Percentiles rank a stretch among this genome's conserved stretches.
phyloP scores from a whole-genome alignment of 2,797 vertebrate species.

The Macropodus opercularis region DNA sequence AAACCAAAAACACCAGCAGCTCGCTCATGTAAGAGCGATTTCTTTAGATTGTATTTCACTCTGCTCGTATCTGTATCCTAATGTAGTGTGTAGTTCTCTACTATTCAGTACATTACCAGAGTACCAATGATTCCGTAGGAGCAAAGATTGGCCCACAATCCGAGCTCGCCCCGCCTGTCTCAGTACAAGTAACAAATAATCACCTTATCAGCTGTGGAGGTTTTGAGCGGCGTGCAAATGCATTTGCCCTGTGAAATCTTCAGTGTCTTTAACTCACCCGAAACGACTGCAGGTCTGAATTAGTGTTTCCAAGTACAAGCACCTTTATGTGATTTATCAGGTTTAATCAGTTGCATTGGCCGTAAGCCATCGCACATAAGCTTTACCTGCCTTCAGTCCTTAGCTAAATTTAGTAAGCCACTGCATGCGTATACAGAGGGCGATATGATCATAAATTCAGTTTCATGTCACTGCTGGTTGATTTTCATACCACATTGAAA shows the following conservation, averaged over 20 bases:
- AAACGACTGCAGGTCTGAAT: slow-evolving; percentile 11
- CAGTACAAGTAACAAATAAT: slow-evolving; percentile 39
- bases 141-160: too few species aligned
- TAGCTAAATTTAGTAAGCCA: neutral
- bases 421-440: neutral
- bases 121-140: too few species aligned
- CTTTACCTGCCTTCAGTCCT: neutral
- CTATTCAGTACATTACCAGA: neutral
- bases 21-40: too few species aligned
- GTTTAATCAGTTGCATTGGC: neutral
- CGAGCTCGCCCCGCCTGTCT: neutral
- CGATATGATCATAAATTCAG: neutral
- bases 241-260: slow-evolving; percentile 43
- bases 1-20: too few species aligned
- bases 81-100: neutral
- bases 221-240: slow-evolving; percentile 36
- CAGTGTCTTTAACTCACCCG: neutral
- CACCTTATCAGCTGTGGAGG: slow-evolving; percentile 43
- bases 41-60: slow-evolving; percentile 36
- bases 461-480: neutral
- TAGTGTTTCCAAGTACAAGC: slow-evolving; percentile 5
- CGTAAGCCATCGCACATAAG: neutral
- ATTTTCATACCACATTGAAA: slow-evolving; percentile 42
- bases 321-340: neutral
- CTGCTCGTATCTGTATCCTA: slow-evolving; percentile 29